Evolutionary conservation across 2,888 invertebrate species (phyloP).

Genomic region (Troglohyphantes excavatus): DNA sequence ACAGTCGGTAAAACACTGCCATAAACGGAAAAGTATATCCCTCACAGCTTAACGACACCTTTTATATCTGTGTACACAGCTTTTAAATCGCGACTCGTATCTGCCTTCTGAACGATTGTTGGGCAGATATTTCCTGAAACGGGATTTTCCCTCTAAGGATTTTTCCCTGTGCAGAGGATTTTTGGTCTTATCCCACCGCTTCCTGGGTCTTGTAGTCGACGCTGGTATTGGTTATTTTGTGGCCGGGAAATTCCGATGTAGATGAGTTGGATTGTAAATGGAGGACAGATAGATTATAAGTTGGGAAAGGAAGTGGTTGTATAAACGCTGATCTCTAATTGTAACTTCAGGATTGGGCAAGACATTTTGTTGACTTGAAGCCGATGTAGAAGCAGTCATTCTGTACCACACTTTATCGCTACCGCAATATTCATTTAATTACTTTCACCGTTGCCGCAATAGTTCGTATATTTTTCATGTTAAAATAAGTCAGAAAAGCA

Average conservation of each 20-base stretch:
- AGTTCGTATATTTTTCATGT: too few species aligned
- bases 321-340: background rate
- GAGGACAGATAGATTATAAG: background rate
- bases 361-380: too few species aligned
- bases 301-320: background rate
- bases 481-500: too few species aligned
- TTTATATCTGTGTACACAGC: constrained; percentile 61
- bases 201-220: constrained; percentile 25
- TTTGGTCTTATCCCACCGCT: constrained; percentile 24
- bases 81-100: constrained; percentile 60
- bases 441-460: too few species aligned
- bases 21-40: background rate
- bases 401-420: too few species aligned
- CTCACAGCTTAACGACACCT: constrained; percentile 39
- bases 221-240: background rate
- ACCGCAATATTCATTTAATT: too few species aligned
- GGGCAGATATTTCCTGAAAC: constrained; percentile 18
- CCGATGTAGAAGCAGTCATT: too few species aligned
- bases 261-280: background rate
- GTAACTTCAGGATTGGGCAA: too few species aligned
- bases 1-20: background rate
- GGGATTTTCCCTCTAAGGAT: too few species aligned
- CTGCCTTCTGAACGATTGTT: background rate
- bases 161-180: too few species aligned
- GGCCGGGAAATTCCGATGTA: background rate